phyloP scores from a whole-genome alignment of 1,140 invertebrate genomes.

The Drosophila kohkoa region DNA sequence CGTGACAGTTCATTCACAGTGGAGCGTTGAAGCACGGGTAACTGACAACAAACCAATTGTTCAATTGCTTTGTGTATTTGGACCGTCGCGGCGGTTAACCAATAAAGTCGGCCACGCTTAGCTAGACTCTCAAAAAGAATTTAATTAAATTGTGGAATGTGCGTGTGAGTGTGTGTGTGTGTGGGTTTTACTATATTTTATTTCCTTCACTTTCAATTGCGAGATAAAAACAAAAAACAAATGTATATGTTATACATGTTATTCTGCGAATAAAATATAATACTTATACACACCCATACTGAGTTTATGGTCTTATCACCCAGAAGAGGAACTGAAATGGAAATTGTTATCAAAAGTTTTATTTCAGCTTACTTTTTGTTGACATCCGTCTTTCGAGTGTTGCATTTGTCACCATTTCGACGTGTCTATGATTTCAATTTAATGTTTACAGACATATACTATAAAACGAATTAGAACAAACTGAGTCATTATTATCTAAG shows the following conservation, averaged over 20 bases:
- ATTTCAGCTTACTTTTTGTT: conserved; percentile 7
- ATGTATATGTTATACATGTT: neutral
- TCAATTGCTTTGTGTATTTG: conserved; percentile 70
- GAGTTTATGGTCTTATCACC: conserved; percentile 11
- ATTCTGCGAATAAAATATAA: neutral
- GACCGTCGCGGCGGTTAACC: conserved; percentile 45
- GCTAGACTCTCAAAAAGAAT: conserved; percentile 45
- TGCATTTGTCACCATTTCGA: neutral
- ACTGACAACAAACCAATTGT: conserved; percentile 58
- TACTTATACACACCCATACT: neutral
- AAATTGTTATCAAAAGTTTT: conserved; percentile 26
- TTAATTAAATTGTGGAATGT: conserved; percentile 42
- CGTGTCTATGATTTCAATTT: neutral
- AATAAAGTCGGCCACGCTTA: conserved; percentile 73
- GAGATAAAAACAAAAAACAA: conserved; percentile 44
- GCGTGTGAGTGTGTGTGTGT: conserved; percentile 1
- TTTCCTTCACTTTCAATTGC: conserved; percentile 55
- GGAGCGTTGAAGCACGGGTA: conserved; percentile 13
- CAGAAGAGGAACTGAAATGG: conserved; percentile 35
- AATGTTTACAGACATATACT: neutral
- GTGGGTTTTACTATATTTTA: conserved; percentile 20
- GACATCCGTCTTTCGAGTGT: conserved; percentile 13
- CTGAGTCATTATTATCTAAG: too few species aligned
- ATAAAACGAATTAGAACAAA: neutral
- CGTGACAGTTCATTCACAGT: conserved; percentile 58